Conservation (phyloP, 2,797 vertebrate genomes). For the Sebastiscus tertius region DNA sequence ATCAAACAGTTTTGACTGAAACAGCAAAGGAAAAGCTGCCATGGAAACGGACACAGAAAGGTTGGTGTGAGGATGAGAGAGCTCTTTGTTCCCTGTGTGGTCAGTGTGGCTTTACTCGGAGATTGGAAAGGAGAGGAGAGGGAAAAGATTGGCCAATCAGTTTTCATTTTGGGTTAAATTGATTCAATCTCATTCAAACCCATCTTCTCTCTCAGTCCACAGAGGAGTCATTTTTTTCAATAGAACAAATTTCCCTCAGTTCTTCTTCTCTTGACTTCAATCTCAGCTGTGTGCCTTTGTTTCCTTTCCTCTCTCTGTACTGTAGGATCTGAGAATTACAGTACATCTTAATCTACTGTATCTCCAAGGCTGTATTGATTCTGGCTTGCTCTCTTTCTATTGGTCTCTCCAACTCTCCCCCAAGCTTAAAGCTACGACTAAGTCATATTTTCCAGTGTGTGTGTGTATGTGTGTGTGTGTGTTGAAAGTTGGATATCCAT, state of each 20-base stretch:
- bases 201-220: slow-evolving; percentile 8
- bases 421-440: slow-evolving; percentile 14
- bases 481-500: slow-evolving; percentile 42
- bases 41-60: slow-evolving; percentile 59
- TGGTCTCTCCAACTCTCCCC: slow-evolving; percentile 16
- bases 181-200: slow-evolving; percentile 28
- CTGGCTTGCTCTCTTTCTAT: slow-evolving; percentile 36
- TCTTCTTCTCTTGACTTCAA: slow-evolving; percentile 15
- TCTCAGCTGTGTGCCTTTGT: slow-evolving; percentile 18
- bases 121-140: neutral
- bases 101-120: slow-evolving; percentile 16
- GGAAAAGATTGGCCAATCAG: slow-evolving; percentile 24
- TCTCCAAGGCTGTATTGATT: slow-evolving; percentile 64
- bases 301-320: slow-evolving; percentile 21
- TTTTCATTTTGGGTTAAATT: slow-evolving; percentile 41
- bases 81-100: slow-evolving; percentile 22
- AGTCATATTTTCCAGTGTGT: slow-evolving; percentile 64
- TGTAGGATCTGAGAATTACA: slow-evolving; percentile 31
- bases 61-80: slow-evolving; percentile 54
- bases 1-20: slow-evolving; percentile 53
- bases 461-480: neutral
- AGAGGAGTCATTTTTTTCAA: slow-evolving; percentile 39
- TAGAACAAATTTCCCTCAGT: slow-evolving; percentile 30
- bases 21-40: slow-evolving; percentile 47
- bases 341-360: slow-evolving; percentile 41